phyloP scores from a whole-genome alignment of 2,888 invertebrate species.

The Galerucella pusilla region DNA sequence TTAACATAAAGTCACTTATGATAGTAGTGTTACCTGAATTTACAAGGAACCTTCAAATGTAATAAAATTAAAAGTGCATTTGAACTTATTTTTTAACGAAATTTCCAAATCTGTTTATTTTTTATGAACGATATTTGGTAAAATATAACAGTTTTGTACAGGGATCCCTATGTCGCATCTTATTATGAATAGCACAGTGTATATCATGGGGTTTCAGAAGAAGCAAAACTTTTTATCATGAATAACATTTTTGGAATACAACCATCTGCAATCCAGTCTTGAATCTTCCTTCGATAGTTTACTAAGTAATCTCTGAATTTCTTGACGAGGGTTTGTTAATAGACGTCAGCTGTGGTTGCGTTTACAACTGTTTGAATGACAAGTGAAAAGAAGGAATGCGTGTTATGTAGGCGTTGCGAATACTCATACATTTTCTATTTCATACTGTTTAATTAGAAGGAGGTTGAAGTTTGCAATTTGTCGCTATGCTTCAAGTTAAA shows the following conservation, averaged over 20 bases:
- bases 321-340: slow-evolving; percentile 25
- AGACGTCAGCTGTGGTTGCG: slow-evolving; percentile 26
- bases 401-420: slow-evolving; percentile 8
- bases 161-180: too few relatives aligned
- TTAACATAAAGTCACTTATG: too few relatives aligned
- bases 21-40: too few relatives aligned
- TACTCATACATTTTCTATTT: slow-evolving; percentile 1
- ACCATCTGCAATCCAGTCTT: not conserved
- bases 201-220: too few relatives aligned
- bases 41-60: too few relatives aligned
- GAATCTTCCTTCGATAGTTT: slow-evolving; percentile 16
- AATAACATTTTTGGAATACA: not conserved
- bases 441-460: not conserved
- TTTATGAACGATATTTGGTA: too few relatives aligned
- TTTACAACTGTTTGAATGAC: slow-evolving; percentile 21
- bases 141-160: too few relatives aligned
- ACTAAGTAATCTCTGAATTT: slow-evolving; percentile 17
- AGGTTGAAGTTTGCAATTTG: slow-evolving; percentile 6
- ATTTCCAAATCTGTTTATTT: too few relatives aligned
- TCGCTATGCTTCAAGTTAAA: not conserved
- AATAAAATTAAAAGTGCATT: too few relatives aligned
- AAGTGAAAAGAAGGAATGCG: slow-evolving; percentile 21
- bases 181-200: too few relatives aligned
- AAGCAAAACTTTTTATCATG: too few relatives aligned
- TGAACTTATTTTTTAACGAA: too few relatives aligned